These are phyloP conservation scores for Pachypsylla venusta DNA, from an alignment of 1,140 invertebrate species.

Conservation along the genomic window DNA sequence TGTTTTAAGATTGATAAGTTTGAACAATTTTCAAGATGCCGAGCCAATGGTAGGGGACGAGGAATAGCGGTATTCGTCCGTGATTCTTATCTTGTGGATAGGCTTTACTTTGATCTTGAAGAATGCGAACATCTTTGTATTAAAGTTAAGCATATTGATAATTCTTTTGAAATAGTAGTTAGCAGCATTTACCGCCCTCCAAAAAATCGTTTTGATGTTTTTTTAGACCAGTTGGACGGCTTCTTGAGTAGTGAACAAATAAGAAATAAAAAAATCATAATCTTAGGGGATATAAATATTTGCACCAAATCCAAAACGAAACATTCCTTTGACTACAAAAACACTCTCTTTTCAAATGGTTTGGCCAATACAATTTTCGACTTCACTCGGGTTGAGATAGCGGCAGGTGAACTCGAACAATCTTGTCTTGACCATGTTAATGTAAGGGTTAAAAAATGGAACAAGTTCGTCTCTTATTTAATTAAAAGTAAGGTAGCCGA, in stretches of 20 bases:
- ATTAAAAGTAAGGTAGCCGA: constrained; percentile 1
- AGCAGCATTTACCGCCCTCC: not conserved
- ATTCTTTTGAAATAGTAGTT: not conserved
- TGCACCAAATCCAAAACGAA: not conserved
- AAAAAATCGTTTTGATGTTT: not conserved
- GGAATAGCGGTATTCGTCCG: not conserved
- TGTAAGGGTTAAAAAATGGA: not conserved
- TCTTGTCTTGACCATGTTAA: not conserved
- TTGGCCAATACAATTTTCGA: not conserved
- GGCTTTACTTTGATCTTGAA: not conserved
- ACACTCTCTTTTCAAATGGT: not conserved
- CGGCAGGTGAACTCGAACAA: not conserved
- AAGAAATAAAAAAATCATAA: not conserved
- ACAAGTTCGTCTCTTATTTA: not conserved
- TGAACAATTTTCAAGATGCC: not conserved
- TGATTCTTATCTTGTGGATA: not conserved
- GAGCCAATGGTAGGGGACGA: not conserved
- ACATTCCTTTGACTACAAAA: not conserved
- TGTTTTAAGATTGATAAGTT: not conserved
- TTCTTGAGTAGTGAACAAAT: not conserved
- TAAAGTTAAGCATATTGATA: not conserved
- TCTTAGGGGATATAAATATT: constrained; percentile 1
- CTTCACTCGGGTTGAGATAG: not conserved
- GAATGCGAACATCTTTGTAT: not conserved
- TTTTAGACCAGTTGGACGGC: not conserved